A percentile compares a stretch with the other conserved stretches of the same genome.
Evolutionary conservation across 2,797 vertebrate genomes (phyloP).

Genomic region (Oreochromis grahami): DNA sequence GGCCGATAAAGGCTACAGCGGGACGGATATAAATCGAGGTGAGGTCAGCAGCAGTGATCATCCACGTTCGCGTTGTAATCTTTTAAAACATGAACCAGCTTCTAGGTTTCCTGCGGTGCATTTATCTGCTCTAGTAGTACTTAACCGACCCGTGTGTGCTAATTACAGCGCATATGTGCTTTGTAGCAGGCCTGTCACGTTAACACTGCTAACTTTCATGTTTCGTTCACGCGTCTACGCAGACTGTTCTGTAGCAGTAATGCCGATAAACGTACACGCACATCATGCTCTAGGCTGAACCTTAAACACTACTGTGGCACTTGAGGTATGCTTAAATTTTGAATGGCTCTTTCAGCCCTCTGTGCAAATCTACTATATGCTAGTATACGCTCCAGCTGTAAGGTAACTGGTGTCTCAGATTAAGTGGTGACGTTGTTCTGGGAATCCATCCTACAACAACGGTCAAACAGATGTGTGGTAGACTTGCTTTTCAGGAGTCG

Average conservation of each 20-base stretch:
- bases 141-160: not conserved
- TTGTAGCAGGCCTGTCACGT: not conserved
- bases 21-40: not conserved
- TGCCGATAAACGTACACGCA: not conserved
- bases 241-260: not conserved
- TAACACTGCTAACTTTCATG: not conserved
- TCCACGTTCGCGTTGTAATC: not conserved
- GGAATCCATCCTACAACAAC: too few relatives aligned
- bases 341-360: not conserved
- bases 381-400: not conserved
- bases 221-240: not conserved
- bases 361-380: not conserved
- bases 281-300: not conserved
- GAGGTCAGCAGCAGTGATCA: rapidly evolving
- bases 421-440: not conserved
- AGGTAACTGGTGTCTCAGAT: not conserved
- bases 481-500: not conserved
- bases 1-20: not conserved
- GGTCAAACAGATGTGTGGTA: not conserved
- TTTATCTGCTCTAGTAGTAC: rapidly evolving
- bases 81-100: not conserved
- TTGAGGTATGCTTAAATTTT: rapidly evolving
- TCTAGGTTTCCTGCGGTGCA: rapidly evolving
- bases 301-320: rapidly evolving
- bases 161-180: not conserved